These are phyloP conservation scores for Drosophila jambulina DNA, from an alignment of 1,140 invertebrate species.

Conservation along the genomic window DNA sequence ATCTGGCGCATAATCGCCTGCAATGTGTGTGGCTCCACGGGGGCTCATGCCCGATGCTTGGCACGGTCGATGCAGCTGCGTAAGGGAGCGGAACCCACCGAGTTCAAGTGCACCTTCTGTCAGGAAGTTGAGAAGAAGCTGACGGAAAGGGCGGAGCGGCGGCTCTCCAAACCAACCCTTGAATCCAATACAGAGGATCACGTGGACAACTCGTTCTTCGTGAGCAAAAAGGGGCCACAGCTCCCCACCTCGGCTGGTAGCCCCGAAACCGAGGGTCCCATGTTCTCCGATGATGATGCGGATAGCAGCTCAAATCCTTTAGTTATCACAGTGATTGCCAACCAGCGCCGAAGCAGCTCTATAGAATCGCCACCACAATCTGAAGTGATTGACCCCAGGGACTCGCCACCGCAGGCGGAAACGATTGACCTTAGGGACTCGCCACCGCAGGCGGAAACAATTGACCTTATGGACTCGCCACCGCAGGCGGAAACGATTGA, in stretches of 20 bases:
- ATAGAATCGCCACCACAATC: neutral
- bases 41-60: neutral
- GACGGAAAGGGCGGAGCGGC: neutral
- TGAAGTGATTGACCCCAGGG: conserved; percentile 4
- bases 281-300: neutral
- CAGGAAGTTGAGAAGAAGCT: conserved; percentile 33
- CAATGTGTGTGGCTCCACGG: conserved; percentile 26
- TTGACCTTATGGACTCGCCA: no score
- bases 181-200: no score
- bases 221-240: conserved; percentile 7
- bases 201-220: conserved; percentile 25
- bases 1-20: conserved; percentile 39
- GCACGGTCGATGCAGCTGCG: neutral
- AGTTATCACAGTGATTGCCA: conserved; percentile 4
- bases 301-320: neutral
- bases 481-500: no score
- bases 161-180: neutral
- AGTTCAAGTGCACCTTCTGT: conserved; percentile 46
- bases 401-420: neutral
- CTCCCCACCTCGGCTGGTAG: no score
- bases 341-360: neutral
- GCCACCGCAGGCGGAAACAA: no score
- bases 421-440: no score
- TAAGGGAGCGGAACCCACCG: neutral
- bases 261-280: neutral